phyloP scores from a whole-genome alignment of 2,797 vertebrate genomes.

The Centroberyx gerrardi region DNA sequence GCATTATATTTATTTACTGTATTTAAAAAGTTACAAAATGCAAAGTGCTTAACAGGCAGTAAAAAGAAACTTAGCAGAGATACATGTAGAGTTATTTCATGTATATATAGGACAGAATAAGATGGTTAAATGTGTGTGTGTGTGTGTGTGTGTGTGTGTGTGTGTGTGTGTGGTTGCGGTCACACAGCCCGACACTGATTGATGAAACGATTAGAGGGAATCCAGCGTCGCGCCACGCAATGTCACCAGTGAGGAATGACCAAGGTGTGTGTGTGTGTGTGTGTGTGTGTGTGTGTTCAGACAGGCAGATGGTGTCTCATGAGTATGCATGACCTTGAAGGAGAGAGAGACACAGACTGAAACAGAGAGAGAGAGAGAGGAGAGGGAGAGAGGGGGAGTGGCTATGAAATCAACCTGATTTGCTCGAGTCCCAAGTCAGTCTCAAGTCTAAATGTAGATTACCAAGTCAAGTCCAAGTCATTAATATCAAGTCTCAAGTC shows the following conservation, averaged over 20 bases:
- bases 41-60: background rate
- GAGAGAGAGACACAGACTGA: background rate
- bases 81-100: background rate
- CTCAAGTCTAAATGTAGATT: too few species aligned
- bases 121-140: background rate
- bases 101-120: background rate
- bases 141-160: slow-evolving; percentile 1
- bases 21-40: too few species aligned
- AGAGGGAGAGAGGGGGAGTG: background rate
- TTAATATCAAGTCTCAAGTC: too few species aligned
- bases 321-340: slow-evolving; percentile 54
- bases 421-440: too few species aligned
- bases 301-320: slow-evolving; percentile 65
- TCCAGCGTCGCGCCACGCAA: too few species aligned
- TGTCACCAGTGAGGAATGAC: slow-evolving; percentile 50
- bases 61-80: background rate
- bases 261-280: background rate
- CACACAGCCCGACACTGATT: too few species aligned
- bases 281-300: slow-evolving; percentile 7
- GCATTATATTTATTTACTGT: too few species aligned
- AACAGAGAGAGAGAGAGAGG: slow-evolving; percentile 3
- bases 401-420: too few species aligned
- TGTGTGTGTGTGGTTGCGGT: background rate
- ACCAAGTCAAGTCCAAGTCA: too few species aligned
- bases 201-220: too few species aligned